Evolutionary conservation across 2,113 vertebrate species (phyloP).

Genomic region (Anolis carolinensis): DNA sequence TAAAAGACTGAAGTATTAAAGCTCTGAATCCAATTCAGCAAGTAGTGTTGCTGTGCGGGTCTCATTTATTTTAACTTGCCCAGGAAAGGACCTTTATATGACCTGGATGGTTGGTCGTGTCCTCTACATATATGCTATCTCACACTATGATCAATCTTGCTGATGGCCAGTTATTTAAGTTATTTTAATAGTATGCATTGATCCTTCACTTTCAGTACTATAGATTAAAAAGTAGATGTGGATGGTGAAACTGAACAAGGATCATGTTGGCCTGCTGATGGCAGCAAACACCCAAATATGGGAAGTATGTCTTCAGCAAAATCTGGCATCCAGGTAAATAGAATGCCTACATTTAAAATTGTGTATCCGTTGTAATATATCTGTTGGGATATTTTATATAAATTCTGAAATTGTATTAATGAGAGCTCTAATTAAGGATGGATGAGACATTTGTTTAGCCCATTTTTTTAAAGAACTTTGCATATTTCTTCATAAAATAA

Average conservation of each 20-base stretch:
- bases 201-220: background rate
- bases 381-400: background rate
- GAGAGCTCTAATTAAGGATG: background rate
- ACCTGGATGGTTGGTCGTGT: no score
- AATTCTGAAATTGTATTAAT: background rate
- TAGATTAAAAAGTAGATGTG: background rate
- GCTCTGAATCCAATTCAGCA: background rate
- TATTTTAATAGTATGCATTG: background rate
- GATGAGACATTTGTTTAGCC: background rate
- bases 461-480: background rate
- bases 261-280: constrained; percentile 52
- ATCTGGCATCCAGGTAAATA: fast-evolving
- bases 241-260: background rate
- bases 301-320: background rate
- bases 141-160: background rate
- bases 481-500: background rate
- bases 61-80: no score
- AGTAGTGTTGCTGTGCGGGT: background rate
- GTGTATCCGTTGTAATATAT: background rate
- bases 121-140: background rate
- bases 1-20: background rate
- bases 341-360: background rate
- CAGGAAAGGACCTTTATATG: no score
- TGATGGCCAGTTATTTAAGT: background rate
- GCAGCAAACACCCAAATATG: constrained; percentile 61